Base-by-base conservation (phyloP, 2,888 invertebrate genomes). In the Cataglyphis rosenhaueri region DNA sequence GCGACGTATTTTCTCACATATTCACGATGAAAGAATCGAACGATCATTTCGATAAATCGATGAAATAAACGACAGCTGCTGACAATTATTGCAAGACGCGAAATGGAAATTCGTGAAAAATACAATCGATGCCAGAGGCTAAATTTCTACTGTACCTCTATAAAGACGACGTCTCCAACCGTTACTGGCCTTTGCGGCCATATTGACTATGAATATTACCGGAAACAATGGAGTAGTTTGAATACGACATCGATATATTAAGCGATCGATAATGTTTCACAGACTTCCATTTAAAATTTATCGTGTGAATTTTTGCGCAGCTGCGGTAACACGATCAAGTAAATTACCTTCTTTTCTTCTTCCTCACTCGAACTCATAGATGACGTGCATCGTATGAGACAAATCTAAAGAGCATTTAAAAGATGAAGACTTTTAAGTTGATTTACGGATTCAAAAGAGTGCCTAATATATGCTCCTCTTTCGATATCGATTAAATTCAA, bases 131-230 rank as follows among this genome's bases (percentile, higher is more conserved):
- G 1, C 12, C 29, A 15, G 1, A 29, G 1, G n/a, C 59, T 73
- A 41, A 12, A 41, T 29, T 41, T 71, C 38, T 38, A 59, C 25
- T 41, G 15, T 73, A 79, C 79, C 79, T 79, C 59, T 29, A 71
- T 29, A 29, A 35, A 32, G 15, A 71, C 29, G 79, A 61, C 29
- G 73, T 73, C 59, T 38, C 61, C 73, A 4, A 41, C n/a, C 29
- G n/a, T 25, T 59, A 38, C n/a, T 41, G 41, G 29, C 55, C 52
- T 71, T n/a, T 12, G 4, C 79, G 70, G 79, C 79, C 79, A 79
- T 79, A 6, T 79, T 79, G 73, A 57, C 35, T 41, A 41, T 12
- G 29, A 55, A 12, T 38, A 41, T 73, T 73, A 41, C 38, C 73
- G 41, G 73, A 73, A 73, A 73, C 73, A 73, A 59, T 29, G 1